Conservation (phyloP, 1,140 invertebrate species). For the Drosophila lacteicornis region DNA sequence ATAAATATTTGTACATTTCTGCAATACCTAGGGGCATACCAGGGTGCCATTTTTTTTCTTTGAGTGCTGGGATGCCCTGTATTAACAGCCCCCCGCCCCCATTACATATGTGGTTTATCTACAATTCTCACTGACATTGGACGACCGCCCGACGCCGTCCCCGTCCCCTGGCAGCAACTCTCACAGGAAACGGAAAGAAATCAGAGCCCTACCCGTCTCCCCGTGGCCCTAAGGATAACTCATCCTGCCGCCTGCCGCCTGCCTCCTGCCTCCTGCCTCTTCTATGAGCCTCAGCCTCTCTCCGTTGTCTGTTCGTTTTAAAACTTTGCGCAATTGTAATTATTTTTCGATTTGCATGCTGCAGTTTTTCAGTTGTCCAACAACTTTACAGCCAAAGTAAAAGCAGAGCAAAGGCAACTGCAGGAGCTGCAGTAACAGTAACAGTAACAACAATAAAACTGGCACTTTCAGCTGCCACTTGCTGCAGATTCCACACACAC, state of each 20-base stretch:
- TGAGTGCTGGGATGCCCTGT: not conserved
- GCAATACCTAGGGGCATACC: too few species aligned
- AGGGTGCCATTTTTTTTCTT: not conserved
- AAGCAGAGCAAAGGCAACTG: slow-evolving; percentile 11
- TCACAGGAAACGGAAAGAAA: slow-evolving; percentile 58
- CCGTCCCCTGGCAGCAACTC: not conserved
- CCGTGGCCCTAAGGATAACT: not conserved
- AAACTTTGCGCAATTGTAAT: slow-evolving; percentile 70
- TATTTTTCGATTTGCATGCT: slow-evolving; percentile 70
- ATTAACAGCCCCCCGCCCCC: not conserved
- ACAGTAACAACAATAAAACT: slow-evolving; percentile 59
- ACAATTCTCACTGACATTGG: slow-evolving; percentile 37
- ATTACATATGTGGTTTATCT: slow-evolving; percentile 39
- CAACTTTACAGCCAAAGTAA: slow-evolving; percentile 46
- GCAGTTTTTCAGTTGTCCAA: slow-evolving; percentile 65
- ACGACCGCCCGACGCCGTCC: not conserved
- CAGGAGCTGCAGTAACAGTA: slow-evolving; percentile 15
- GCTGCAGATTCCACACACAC: slow-evolving; percentile 23
- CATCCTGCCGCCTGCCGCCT: not conserved
- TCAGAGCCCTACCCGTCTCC: slow-evolving; percentile 39
- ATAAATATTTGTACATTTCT: too few species aligned
- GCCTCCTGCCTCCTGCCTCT: not conserved
- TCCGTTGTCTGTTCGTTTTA: slow-evolving; percentile 58
- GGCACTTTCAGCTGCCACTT: slow-evolving; percentile 62
- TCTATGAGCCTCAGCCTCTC: slow-evolving; percentile 12